Conservation (phyloP, 2,888 invertebrate species). For the Lumbricus terrestris region DNA sequence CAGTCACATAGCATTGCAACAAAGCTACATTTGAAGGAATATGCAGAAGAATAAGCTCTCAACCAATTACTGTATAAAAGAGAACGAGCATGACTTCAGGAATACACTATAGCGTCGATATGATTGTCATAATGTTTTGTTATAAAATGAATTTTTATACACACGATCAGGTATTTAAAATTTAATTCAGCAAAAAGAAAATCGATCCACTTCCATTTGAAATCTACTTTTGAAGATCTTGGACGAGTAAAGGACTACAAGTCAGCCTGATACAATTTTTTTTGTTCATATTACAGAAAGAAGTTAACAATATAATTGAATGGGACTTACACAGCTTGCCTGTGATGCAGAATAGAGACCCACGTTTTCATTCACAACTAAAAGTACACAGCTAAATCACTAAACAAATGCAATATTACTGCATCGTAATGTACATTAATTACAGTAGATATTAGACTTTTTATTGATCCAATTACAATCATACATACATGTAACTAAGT, state of each 20-base stretch:
- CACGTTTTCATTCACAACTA: constrained; percentile 9
- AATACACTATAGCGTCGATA: neutral
- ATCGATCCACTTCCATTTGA: neutral
- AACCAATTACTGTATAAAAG: neutral
- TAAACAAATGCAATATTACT: neutral
- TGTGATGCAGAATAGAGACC: constrained; percentile 20
- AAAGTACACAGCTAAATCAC: neutral
- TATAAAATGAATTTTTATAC: too few relatives aligned
- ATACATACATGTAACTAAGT: too few relatives aligned
- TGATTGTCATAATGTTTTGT: too few relatives aligned
- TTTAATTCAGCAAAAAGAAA: neutral
- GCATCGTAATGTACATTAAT: neutral
- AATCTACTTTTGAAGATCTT: neutral
- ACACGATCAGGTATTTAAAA: too few relatives aligned
- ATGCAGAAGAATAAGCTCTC: neutral
- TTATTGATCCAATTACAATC: too few relatives aligned
- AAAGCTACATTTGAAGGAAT: neutral
- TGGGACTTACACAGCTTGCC: neutral
- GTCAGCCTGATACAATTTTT: neutral
- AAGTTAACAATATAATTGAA: neutral
- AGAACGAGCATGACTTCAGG: neutral
- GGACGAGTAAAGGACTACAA: neutral
- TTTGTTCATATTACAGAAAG: neutral
- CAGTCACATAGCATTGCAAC: neutral
- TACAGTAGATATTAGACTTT: too few relatives aligned